A percentile compares a stretch with the other conserved stretches of the same genome.
These are phyloP conservation scores for Tyrophagus putrescentiae DNA, from an alignment of 1,140 invertebrate genomes.

Conservation along the genomic window DNA sequence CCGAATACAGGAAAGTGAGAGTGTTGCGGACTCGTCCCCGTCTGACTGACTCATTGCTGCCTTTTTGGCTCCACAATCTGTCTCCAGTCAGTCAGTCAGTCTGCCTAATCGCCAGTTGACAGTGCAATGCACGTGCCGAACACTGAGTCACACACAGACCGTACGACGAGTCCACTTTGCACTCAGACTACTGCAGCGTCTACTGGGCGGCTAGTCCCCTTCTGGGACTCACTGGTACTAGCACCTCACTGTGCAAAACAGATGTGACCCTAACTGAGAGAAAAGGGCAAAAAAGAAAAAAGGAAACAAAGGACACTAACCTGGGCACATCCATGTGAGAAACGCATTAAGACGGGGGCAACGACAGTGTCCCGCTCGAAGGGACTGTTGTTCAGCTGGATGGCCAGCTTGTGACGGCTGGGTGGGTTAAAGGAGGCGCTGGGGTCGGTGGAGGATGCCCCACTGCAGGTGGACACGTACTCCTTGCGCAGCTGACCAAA, in stretches of 20 bases:
- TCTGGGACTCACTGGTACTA: too few relatives aligned
- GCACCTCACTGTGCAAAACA: too few relatives aligned
- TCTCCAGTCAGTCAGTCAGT: not conserved
- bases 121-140: not conserved
- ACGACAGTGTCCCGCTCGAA: constrained; percentile 42
- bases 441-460: not conserved
- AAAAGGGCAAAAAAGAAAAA: not conserved
- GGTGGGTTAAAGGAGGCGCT: not conserved
- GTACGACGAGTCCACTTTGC: not conserved
- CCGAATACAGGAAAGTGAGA: not conserved
- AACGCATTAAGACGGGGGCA: constrained; percentile 62
- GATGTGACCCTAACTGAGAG: too few relatives aligned
- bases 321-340: constrained; percentile 59
- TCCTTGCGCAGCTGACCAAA: constrained; percentile 53
- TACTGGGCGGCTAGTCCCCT: too few relatives aligned
- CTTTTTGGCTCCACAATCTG: not conserved
- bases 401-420: constrained; percentile 8
- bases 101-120: constrained; percentile 2
- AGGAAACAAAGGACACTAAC: constrained; percentile 28
- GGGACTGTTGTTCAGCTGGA: constrained; percentile 37
- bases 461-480: constrained; percentile 35
- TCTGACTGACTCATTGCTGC: constrained; percentile 9
- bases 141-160: not conserved
- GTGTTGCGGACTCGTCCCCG: not conserved
- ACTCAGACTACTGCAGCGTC: too few relatives aligned